Evolutionary conservation across 2,797 vertebrate genomes (phyloP).

Genomic region (Linurgus olivaceus): DNA sequence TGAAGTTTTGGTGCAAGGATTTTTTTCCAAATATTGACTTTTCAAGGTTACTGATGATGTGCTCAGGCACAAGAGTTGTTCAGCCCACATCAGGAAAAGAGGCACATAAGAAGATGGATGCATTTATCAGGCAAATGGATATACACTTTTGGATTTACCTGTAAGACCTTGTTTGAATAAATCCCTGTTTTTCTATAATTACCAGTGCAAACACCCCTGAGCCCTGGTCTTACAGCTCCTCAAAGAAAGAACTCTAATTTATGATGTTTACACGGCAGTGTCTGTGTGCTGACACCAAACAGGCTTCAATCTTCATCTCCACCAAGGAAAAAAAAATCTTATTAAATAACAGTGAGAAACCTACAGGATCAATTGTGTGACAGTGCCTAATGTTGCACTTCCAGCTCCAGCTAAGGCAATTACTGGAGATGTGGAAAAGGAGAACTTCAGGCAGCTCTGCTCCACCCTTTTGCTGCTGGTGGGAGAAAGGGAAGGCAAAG

Average conservation of each 20-base stretch:
- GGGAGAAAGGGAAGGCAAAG: background rate
- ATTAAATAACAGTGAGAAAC: background rate
- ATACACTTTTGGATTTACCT: conserved; percentile 45
- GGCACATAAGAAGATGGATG: conserved; percentile 70
- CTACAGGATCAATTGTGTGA: background rate
- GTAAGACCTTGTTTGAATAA: conserved; percentile 53
- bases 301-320: background rate
- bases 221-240: background rate
- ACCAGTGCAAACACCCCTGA: background rate
- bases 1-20: conserved; percentile 40
- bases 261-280: background rate
- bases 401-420: background rate
- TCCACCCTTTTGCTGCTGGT: background rate
- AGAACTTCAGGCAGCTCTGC: background rate
- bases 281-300: background rate
- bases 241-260: background rate
- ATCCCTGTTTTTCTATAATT: conserved; percentile 36
- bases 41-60: conserved; percentile 72
- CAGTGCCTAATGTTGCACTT: background rate
- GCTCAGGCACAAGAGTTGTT: conserved; percentile 45
- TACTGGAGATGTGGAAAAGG: background rate
- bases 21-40: conserved; percentile 72
- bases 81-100: conserved; percentile 59
- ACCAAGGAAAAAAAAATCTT: background rate
- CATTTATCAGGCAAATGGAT: conserved; percentile 70